Conservation (phyloP, 2,888 invertebrate species). For the Hypena proboscidalis region DNA sequence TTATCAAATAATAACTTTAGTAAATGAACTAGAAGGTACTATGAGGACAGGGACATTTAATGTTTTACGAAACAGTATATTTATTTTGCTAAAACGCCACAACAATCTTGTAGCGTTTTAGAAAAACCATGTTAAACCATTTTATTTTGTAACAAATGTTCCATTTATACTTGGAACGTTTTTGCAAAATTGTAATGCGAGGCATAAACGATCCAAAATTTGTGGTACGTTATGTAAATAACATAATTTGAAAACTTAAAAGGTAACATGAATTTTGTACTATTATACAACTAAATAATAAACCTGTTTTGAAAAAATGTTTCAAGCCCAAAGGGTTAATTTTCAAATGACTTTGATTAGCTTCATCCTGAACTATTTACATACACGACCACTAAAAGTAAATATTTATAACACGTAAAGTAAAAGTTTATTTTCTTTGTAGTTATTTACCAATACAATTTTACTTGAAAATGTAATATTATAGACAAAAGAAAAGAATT, state of each 20-base stretch:
- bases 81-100: conserved; percentile 11
- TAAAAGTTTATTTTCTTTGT: conserved; percentile 1
- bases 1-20: conserved; percentile 13
- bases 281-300: no score
- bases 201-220: conserved; percentile 13
- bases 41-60: conserved; percentile 14
- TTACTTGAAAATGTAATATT: conserved; percentile 12
- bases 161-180: conserved; percentile 11
- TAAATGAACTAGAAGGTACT: conserved; percentile 10
- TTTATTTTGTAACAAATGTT: no score
- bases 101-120: conserved; percentile 12
- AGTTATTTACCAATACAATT: conserved; percentile 3
- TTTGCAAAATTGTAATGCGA: conserved; percentile 11
- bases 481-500: conserved; percentile 9
- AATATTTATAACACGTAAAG: conserved; percentile 10
- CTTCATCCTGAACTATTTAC: conserved; percentile 11
- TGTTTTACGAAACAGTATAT: conserved; percentile 12
- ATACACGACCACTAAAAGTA: conserved; percentile 4
- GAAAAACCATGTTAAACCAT: conserved; percentile 12
- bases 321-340: conserved; percentile 7
- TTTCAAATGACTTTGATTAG: conserved; percentile 10
- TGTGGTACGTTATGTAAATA: conserved; percentile 13
- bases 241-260: conserved; percentile 14
- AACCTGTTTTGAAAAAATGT: conserved; percentile 11
- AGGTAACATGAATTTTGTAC: conserved; percentile 14